These are phyloP conservation scores for Clarias platycephalus DNA, from an alignment of 2,797 vertebrate species.

Conservation along the genomic window DNA sequence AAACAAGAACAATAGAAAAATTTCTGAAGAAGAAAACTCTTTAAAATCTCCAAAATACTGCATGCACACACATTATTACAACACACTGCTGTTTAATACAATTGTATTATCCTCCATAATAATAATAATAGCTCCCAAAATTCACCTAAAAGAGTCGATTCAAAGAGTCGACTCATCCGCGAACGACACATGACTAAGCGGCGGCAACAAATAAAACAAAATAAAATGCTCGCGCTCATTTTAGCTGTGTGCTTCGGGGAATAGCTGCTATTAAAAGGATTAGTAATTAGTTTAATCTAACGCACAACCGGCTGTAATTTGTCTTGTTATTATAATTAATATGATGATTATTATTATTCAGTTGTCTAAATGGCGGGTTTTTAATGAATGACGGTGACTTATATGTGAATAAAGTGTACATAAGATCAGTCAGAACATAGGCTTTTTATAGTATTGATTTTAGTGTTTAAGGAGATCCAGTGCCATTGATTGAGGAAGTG, in stretches of 20 bases:
- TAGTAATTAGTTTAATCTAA: slow-evolving; percentile 5
- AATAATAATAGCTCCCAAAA: too few relatives aligned
- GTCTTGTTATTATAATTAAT: not conserved
- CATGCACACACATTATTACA: not conserved
- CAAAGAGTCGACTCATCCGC: not conserved
- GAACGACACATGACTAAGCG: slow-evolving; percentile 7
- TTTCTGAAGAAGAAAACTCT: not conserved
- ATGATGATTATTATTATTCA: not conserved
- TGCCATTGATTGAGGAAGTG: not conserved
- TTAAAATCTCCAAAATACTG: not conserved
- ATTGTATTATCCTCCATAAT: too few relatives aligned
- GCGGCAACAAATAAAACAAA: not conserved
- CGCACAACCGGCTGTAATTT: not conserved
- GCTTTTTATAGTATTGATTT: not conserved
- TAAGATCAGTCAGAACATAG: not conserved
- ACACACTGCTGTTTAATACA: not conserved
- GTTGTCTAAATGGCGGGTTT: not conserved
- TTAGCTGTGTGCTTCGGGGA: not conserved
- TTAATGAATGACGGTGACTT: not conserved
- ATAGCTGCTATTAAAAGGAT: not conserved
- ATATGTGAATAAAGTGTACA: not conserved
- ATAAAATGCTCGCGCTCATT: not conserved
- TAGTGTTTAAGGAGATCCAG: not conserved
- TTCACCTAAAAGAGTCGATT: not conserved
- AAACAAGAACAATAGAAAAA: not conserved